A percentile compares a stretch with the other conserved stretches of the same genome.
Evolutionary conservation across 2,888 invertebrate genomes (phyloP).

Genomic region (Molanna angustata): DNA sequence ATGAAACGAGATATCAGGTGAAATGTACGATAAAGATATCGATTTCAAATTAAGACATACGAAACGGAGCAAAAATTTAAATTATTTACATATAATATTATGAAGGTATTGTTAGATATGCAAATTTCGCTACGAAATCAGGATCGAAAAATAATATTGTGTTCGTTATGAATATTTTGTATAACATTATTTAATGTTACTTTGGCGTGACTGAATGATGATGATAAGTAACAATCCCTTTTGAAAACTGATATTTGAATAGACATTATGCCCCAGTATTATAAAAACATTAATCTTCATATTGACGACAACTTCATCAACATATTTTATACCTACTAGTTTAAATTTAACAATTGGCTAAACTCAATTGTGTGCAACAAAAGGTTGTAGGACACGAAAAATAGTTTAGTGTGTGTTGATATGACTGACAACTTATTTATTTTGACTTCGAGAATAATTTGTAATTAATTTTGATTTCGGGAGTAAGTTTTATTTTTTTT

Average conservation of each 20-base stretch:
- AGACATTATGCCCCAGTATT: conserved; percentile 14
- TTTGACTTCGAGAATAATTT: not conserved
- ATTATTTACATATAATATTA: too few species aligned
- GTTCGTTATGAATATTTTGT: too few species aligned
- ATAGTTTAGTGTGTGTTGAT: too few species aligned
- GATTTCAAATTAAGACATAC: too few species aligned
- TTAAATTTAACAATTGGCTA: too few species aligned
- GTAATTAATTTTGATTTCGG: not conserved
- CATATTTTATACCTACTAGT: too few species aligned
- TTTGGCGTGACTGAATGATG: conserved; percentile 24
- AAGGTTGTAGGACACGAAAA: too few species aligned
- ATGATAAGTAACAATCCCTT: conserved; percentile 12
- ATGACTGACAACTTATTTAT: not conserved
- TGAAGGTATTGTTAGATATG: not conserved
- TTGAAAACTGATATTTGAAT: conserved; percentile 15
- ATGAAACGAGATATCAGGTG: too few species aligned
- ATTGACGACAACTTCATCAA: conserved; percentile 3
- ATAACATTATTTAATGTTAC: conserved; percentile 24
- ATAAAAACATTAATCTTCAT: conserved; percentile 12
- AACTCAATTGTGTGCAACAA: too few species aligned
- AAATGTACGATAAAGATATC: too few species aligned
- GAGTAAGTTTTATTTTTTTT: not conserved
- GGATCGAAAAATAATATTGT: not conserved
- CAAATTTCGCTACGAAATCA: not conserved
- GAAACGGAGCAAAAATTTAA: too few species aligned